Base-by-base conservation (phyloP, 2,888 invertebrate species). In the Meteorus cinctellus region DNA sequence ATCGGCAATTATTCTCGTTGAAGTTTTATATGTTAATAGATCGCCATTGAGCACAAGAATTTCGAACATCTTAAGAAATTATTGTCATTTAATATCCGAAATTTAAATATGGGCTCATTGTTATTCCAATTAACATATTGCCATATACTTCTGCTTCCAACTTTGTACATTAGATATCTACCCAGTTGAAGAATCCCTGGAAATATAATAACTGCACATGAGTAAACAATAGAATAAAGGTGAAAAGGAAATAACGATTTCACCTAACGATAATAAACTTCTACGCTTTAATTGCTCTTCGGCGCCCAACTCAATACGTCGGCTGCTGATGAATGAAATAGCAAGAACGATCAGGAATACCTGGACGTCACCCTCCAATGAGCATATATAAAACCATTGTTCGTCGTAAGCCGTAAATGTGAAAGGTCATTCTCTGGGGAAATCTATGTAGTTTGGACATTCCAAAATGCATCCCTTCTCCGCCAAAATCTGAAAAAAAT, bases 11-110 rank as follows among this genome's bases (percentile, higher is more conserved):
- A 76, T 71, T 80, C 80, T 82, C 81, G 82, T 82, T 82, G 81
- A 76, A 75, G 77, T 82, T 79, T 82, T 81, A 82, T 82, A 82
- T 82, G 81, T 81, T 82, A 82, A 82, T 82, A 77, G 77, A 73
- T 75, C 78, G 79, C 19, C 31, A 55, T 55, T 19, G 55, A 55
- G 24, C 6, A 55, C 24, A 6, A 55, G 24, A 2, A 55, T 19
- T 55, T 55, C 2, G 19, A 19, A 55, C 55, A 55, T 5, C 5
- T 1, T 48, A 48, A 41, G 12, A 12, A 41, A 0, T 12, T 41
- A 0, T 6, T 12, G 12, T 41, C 41, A 12, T 10, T 12, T 1
- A 41, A 41, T 10, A 41, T 41, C 8, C 12, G 2, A 12, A 12
- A 41, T 41, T 48, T n/a, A 16, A 48, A 48, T 48, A 48, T 1